Evolutionary conservation across 2,797 vertebrate species (phyloP).

Genomic region (Rhabdomys pumilio): DNA sequence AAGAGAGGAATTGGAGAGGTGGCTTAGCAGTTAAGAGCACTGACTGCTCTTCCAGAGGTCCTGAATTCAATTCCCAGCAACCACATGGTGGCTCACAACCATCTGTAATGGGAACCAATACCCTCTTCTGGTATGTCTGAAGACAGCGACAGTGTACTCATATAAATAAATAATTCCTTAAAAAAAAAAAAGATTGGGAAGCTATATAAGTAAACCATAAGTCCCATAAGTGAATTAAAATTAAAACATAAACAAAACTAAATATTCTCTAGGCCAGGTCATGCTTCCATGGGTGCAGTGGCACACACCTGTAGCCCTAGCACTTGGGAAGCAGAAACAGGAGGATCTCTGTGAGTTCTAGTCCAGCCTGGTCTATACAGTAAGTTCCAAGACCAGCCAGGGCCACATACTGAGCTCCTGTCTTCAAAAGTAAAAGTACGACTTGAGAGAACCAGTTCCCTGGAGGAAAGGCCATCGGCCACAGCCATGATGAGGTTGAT

Average conservation of each 20-base stretch:
- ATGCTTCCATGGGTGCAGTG: no score
- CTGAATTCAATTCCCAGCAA: neutral
- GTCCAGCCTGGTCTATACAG: neutral
- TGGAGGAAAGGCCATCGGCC: slow-evolving; percentile 15
- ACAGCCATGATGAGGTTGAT: slow-evolving; percentile 61
- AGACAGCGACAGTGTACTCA: neutral
- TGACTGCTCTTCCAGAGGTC: neutral
- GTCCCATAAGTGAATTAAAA: slow-evolving; percentile 61
- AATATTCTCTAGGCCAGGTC: slow-evolving; percentile 49
- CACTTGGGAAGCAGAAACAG: neutral
- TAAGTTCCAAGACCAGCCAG: neutral
- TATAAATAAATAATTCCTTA: neutral
- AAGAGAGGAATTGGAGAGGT: neutral
- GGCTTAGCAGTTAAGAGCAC: neutral
- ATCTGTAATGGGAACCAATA: neutral
- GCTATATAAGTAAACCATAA: slow-evolving; percentile 52
- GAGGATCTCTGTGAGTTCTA: neutral
- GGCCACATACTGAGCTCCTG: neutral
- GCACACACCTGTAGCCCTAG: neutral
- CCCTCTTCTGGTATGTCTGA: neutral
- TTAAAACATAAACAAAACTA: slow-evolving; percentile 54
- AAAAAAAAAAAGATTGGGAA: neutral
- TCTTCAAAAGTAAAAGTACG: neutral
- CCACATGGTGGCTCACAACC: neutral
- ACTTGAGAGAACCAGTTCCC: slow-evolving; percentile 45